A percentile compares a stretch with the other conserved stretches of the same genome.
These are phyloP conservation scores for Microhierax caerulescens DNA, from an alignment of 2,797 vertebrate genomes.

Conservation along the genomic window DNA sequence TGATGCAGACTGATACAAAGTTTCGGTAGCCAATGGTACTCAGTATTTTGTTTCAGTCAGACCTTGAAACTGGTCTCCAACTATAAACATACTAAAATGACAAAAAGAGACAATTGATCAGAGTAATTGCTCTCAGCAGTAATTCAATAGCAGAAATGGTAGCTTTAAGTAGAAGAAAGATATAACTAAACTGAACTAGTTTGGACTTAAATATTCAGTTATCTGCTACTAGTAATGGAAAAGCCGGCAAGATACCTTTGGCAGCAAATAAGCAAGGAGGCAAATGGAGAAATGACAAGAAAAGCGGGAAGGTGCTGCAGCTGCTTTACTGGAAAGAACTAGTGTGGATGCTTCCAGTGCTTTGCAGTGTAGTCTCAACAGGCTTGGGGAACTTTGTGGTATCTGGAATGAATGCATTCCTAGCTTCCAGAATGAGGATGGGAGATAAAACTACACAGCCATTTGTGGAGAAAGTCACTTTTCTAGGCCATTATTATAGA, in stretches of 20 bases:
- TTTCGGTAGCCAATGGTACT: neutral
- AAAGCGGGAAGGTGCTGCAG: neutral
- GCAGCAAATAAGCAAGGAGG: neutral
- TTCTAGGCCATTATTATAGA: neutral
- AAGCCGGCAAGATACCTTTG: neutral
- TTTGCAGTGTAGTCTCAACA: neutral
- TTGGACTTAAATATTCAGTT: neutral
- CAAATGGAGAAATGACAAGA: neutral
- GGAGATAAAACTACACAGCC: neutral
- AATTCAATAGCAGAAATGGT: neutral
- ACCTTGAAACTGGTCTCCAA: neutral
- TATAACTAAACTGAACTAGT: neutral
- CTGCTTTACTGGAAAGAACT: neutral
- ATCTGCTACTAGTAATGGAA: neutral
- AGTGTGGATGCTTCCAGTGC: neutral
- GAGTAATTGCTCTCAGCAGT: neutral
- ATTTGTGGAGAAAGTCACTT: neutral
- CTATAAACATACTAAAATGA: neutral
- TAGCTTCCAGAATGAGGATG: neutral
- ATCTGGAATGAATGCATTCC: neutral
- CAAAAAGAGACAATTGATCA: neutral
- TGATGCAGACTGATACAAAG: neutral
- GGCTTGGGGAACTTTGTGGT: neutral
- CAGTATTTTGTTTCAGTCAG: neutral
- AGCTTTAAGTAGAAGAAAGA: neutral